Evolutionary conservation across 92 coral and sea anemone species (phyloP).

Genomic region (Micromussa lordhowensis): DNA sequence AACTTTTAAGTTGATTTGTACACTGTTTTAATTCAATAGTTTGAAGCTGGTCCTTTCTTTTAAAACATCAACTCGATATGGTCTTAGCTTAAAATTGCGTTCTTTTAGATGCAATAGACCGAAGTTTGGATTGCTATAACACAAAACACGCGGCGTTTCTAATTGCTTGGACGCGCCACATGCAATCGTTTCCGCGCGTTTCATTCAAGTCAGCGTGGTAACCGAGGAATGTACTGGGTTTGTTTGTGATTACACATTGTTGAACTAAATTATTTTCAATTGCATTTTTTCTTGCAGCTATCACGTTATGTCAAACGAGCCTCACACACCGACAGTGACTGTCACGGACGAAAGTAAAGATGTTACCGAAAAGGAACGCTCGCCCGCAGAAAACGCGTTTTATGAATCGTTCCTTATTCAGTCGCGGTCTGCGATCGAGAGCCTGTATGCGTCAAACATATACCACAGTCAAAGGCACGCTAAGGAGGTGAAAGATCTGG

Average conservation of each 20-base stretch:
- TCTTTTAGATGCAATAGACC: neutral
- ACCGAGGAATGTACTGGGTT: constrained; percentile 58
- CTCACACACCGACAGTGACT: constrained; percentile 67
- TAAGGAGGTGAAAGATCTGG: constrained; percentile 82
- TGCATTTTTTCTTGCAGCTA: constrained; percentile 17
- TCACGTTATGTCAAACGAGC: constrained; percentile 44
- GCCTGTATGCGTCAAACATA: constrained; percentile 91
- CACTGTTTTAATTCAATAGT: neutral
- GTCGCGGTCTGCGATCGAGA: constrained; percentile 92
- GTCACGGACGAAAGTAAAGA: constrained; percentile 68
- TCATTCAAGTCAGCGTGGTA: neutral
- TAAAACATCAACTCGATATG: neutral
- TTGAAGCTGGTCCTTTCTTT: neutral
- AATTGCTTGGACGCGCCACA: neutral
- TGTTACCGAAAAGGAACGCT: constrained; percentile 80
- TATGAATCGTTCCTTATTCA: constrained; percentile 94
- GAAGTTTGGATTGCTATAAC: neutral
- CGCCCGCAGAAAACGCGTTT: constrained; percentile 93
- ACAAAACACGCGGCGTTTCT: neutral
- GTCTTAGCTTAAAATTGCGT: neutral
- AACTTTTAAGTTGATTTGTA: constrained; percentile 20
- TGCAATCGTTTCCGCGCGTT: neutral
- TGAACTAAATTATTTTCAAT: constrained; percentile 33
- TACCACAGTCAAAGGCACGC: constrained; percentile 91
- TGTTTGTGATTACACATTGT: constrained; percentile 31